Conservation (phyloP, 1,140 invertebrate species). For the Drosophila gunungcola region DNA sequence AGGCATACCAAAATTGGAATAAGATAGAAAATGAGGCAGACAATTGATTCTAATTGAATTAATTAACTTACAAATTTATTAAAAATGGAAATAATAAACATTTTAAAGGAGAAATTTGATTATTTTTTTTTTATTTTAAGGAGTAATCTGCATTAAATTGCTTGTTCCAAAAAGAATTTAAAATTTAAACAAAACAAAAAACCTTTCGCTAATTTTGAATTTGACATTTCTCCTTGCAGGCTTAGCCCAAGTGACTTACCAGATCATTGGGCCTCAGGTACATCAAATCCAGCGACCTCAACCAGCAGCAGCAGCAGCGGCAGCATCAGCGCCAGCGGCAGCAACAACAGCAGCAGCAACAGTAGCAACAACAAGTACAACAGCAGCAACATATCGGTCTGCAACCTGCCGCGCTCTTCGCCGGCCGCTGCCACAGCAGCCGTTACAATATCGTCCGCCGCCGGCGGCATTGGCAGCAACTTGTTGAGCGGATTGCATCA, state of each 20-base stretch:
- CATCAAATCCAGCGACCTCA: constrained; percentile 67
- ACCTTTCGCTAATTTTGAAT: constrained; percentile 13
- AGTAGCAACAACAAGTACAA: constrained; percentile 41
- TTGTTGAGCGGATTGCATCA: constrained; percentile 61
- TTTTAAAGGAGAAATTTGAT: too few relatives aligned
- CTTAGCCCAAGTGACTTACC: constrained; percentile 85
- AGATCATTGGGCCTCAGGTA: constrained; percentile 84
- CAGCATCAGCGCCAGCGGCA: constrained; percentile 27
- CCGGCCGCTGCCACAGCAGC: constrained; percentile 83
- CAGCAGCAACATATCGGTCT: constrained; percentile 68
- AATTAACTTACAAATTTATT: too few relatives aligned
- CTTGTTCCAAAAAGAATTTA: too few relatives aligned
- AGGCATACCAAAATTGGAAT: too few relatives aligned
- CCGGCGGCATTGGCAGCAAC: constrained; percentile 60
- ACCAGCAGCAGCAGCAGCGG: constrained; percentile 43
- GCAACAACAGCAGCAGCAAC: constrained; percentile 27
- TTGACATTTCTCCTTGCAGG: constrained; percentile 49
- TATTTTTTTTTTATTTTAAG: too few relatives aligned
- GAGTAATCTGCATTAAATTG: too few relatives aligned
- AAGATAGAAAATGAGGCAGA: too few relatives aligned
- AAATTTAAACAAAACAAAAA: background rate
- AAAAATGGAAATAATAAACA: too few relatives aligned
- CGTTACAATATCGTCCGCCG: constrained; percentile 71
- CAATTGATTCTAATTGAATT: too few relatives aligned
- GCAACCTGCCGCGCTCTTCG: constrained; percentile 81